Percentiles rank a stretch among this genome's conserved stretches.
These are phyloP conservation scores for Lepidocolaptes lacrymiger DNA, from an alignment of 2,797 vertebrate genomes.

Conservation along the genomic window DNA sequence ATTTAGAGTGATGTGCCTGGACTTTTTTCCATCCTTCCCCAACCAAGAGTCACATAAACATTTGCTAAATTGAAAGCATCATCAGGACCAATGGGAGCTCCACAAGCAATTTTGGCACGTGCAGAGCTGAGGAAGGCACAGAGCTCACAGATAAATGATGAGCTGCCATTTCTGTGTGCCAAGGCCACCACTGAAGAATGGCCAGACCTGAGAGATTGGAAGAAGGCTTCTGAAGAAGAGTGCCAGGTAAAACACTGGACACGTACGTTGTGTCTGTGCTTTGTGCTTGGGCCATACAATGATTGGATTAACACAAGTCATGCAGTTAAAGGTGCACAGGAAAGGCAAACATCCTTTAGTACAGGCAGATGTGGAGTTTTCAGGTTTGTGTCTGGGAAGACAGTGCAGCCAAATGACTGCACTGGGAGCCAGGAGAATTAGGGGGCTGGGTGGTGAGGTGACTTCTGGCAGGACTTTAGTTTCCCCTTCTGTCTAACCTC, in stretches of 20 bases:
- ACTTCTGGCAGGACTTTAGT: background rate
- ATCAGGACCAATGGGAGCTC: conserved; percentile 16
- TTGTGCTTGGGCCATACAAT: background rate
- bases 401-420: background rate
- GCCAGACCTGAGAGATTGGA: background rate
- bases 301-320: background rate
- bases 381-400: background rate
- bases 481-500: background rate
- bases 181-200: conserved; percentile 16
- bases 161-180: background rate
- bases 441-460: background rate
- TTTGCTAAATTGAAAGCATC: conserved; percentile 32
- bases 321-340: background rate
- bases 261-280: rapidly evolving
- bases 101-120: background rate
- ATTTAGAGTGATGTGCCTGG: conserved; percentile 48
- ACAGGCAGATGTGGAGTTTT: background rate
- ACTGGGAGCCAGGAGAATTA: background rate
- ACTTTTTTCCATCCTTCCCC: conserved; percentile 28
- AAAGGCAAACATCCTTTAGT: background rate
- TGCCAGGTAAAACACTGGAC: background rate
- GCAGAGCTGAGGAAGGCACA: background rate
- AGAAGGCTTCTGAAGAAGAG: background rate
- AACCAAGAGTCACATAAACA: conserved; percentile 34
- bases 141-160: background rate